Conservation (phyloP, 1,140 invertebrate genomes). For the Galleria mellonella region DNA sequence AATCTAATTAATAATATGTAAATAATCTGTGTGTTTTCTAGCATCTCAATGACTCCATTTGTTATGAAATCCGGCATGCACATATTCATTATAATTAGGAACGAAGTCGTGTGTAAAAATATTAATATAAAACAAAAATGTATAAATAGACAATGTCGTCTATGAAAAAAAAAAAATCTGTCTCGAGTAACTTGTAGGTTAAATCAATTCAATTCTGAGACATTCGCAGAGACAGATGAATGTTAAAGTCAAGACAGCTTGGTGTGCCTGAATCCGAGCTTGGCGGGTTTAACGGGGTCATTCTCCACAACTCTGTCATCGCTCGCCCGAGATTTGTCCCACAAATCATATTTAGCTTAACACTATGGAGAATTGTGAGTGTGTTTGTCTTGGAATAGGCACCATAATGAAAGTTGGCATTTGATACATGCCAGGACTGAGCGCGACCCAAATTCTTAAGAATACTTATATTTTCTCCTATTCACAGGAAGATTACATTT, state of each 20-base stretch:
- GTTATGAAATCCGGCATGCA: too few species aligned
- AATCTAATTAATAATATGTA: too few species aligned
- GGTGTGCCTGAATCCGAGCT: conserved; percentile 1
- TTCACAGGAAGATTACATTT: background rate
- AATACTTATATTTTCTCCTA: conserved; percentile 5
- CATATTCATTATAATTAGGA: too few species aligned
- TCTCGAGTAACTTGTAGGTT: too few species aligned
- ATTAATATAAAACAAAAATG: too few species aligned
- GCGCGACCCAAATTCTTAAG: conserved; percentile 9
- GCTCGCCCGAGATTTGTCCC: conserved; percentile 27
- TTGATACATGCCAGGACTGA: conserved; percentile 14
- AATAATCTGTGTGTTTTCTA: too few species aligned
- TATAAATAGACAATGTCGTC: too few species aligned
- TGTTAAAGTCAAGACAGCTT: background rate
- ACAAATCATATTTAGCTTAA: conserved; percentile 49
- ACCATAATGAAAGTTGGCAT: conserved; percentile 15
- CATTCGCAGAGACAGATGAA: too few species aligned
- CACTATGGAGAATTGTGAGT: conserved; percentile 24
- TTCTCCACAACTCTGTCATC: conserved; percentile 10
- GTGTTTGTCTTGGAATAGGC: conserved; percentile 27
- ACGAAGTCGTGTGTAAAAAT: too few species aligned
- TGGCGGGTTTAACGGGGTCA: conserved; percentile 30
- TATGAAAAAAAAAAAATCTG: too few species aligned
- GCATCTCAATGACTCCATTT: too few species aligned
- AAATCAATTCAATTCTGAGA: too few species aligned